Evolutionary conservation across 1,140 invertebrate genomes (phyloP).

Genomic region (Drosophila sulfurigaster): DNA sequence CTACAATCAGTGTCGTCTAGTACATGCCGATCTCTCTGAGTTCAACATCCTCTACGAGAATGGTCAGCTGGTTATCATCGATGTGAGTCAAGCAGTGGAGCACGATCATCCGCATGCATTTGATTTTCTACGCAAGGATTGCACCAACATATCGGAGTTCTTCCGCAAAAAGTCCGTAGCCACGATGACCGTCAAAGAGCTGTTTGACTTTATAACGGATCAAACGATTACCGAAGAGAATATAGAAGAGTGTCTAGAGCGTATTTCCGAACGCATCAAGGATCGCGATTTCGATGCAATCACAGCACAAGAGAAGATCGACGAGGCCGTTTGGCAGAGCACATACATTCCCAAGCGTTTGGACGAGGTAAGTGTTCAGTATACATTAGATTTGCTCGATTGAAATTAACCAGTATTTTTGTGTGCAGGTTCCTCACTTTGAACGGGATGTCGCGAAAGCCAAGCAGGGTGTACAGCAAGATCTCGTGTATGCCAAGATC

Average conservation of each 20-base stretch:
- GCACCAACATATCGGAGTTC: constrained; percentile 96
- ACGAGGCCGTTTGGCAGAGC: constrained; percentile 97
- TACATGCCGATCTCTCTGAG: constrained; percentile 99
- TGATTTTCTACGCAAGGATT: constrained; percentile 97
- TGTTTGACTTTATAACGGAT: constrained; percentile 99
- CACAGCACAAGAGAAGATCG: constrained; percentile 90
- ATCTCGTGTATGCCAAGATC: constrained; percentile 93
- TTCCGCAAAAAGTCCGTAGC: constrained; percentile 95
- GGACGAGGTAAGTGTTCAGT: constrained; percentile 89
- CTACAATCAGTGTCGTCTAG: constrained; percentile 96
- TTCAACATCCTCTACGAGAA: constrained; percentile 97
- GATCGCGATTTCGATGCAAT: constrained; percentile 87
- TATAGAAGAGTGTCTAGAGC: constrained; percentile 92
- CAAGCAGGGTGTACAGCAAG: constrained; percentile 90
- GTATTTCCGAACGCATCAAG: constrained; percentile 89
- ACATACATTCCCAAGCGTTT: constrained; percentile 97
- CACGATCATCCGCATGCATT: constrained; percentile 98
- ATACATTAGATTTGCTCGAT: neutral
- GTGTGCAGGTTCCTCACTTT: constrained; percentile 91
- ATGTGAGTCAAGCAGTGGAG: constrained; percentile 99
- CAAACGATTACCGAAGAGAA: constrained; percentile 92
- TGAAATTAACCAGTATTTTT: neutral
- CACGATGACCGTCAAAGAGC: constrained; percentile 94
- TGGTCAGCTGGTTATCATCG: constrained; percentile 95
- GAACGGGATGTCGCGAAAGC: constrained; percentile 94